Base-by-base conservation (phyloP, 2,113 vertebrate genomes). In the Rhinopomastus cyanomelas region DNA sequence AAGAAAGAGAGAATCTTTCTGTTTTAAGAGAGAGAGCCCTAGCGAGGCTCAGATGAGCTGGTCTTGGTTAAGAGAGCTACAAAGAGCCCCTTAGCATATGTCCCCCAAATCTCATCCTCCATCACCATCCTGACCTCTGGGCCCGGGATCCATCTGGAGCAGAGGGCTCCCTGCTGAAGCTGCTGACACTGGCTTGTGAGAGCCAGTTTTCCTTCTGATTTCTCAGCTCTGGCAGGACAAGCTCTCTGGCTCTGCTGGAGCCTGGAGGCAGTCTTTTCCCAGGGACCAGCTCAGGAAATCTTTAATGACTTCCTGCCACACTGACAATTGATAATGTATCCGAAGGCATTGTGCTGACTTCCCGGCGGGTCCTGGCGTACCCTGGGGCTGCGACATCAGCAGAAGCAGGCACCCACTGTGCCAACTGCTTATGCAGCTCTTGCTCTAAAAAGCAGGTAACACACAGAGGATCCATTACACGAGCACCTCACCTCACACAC, bases 281-380 rank as follows among this genome's bases (percentile, higher is more conserved):
- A 91, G 80, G 66, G 83, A 88, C 83, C 2, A 65, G 65, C 49
- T 91, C 85, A 88, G 86, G 90, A 95, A 94, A 46, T 91, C 74
- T 86, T 93, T 91, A 94, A 95, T 91, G 83, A 88, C 77, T 93
- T 95, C 92, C 93, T 90, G 73, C 77, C 80, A 76, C 85, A 86
- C 95, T 88, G 77, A 76, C 65, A 81, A 68, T 32, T 0, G 66
- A 81, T 95, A 95, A 79, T 1, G 0, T 90, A 92, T 86, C 80
- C 91, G 0, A 0, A 82, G 36, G 57, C 46, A 88, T 90, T 92
- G 83, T 94, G 65, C 88, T 90, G 92, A 71, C 88, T 95, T 95
- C 81, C 92, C 7, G 1, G 52, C 42, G 1, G 3, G 11, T 48
- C 88, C 65, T 71, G 80, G 32, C 18, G 1, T 5, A 1, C 64